A percentile compares a stretch with the other conserved stretches of the same genome.
These are phyloP conservation scores for Eubasilissa regina DNA, from an alignment of 1,140 invertebrate genomes.

Conservation along the genomic window DNA sequence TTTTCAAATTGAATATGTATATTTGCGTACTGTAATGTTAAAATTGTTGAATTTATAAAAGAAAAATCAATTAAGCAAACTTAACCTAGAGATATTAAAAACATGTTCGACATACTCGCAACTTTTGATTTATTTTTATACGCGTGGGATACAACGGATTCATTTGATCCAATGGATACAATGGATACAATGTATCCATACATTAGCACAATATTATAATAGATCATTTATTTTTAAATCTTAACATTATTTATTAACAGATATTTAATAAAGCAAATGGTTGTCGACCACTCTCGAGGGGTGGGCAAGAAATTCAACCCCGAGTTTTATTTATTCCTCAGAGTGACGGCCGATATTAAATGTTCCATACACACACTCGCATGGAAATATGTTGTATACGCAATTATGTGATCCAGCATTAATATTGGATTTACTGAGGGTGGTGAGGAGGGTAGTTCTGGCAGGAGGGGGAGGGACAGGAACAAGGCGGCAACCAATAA, in stretches of 20 bases:
- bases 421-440: slow-evolving; percentile 54
- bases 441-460: neutral
- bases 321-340: slow-evolving; percentile 36
- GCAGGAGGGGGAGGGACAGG: neutral
- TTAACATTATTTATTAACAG: neutral
- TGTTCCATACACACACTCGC: slow-evolving; percentile 52
- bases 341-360: slow-evolving; percentile 59
- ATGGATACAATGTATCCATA: too few species aligned
- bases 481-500: slow-evolving; percentile 26
- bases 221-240: too few species aligned
- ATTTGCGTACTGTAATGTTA: too few species aligned
- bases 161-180: too few species aligned
- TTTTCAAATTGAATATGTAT: too few species aligned
- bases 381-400: slow-evolving; percentile 54
- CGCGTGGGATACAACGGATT: too few species aligned
- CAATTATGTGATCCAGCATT: slow-evolving; percentile 57
- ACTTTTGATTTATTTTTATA: too few species aligned
- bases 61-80: too few species aligned
- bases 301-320: slow-evolving; percentile 45
- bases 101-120: too few species aligned
- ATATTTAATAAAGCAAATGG: slow-evolving; percentile 20
- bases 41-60: too few species aligned
- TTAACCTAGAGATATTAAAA: too few species aligned
- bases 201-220: too few species aligned
- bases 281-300: slow-evolving; percentile 2